Evolutionary conservation across 1,140 invertebrate genomes (phyloP).

Genomic region (Trialeurodes vaporariorum): DNA sequence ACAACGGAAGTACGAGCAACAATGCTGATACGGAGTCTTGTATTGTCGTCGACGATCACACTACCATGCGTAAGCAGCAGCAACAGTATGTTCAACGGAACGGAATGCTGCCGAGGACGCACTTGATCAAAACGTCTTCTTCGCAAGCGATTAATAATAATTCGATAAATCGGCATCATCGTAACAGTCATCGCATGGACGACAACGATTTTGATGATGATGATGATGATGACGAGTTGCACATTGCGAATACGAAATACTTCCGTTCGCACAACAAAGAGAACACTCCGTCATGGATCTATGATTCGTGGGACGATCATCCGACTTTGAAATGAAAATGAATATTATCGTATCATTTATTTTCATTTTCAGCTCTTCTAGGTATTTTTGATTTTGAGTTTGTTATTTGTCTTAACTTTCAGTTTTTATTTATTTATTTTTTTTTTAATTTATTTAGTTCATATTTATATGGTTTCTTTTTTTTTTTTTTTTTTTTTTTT

Average conservation of each 20-base stretch:
- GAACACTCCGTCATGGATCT: not conserved
- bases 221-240: not conserved
- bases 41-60: constrained; percentile 58
- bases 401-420: not conserved
- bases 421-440: not conserved
- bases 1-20: not conserved
- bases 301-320: not conserved
- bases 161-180: constrained; percentile 22
- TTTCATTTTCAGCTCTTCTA: too few relatives aligned
- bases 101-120: constrained; percentile 23
- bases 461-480: too few relatives aligned
- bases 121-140: constrained; percentile 29
- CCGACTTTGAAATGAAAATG: not conserved
- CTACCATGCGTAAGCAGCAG: constrained; percentile 28
- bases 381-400: not conserved
- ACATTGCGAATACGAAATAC: not conserved
- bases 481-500: too few relatives aligned
- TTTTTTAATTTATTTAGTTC: not conserved
- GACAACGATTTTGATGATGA: not conserved
- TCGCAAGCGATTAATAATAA: constrained; percentile 33
- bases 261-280: not conserved
- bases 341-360: too few relatives aligned
- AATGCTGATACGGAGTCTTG: constrained; percentile 41
- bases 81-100: not conserved
- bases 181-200: not conserved